Base-by-base conservation (phyloP, 1,140 invertebrate species). In the Patella vulgata region DNA sequence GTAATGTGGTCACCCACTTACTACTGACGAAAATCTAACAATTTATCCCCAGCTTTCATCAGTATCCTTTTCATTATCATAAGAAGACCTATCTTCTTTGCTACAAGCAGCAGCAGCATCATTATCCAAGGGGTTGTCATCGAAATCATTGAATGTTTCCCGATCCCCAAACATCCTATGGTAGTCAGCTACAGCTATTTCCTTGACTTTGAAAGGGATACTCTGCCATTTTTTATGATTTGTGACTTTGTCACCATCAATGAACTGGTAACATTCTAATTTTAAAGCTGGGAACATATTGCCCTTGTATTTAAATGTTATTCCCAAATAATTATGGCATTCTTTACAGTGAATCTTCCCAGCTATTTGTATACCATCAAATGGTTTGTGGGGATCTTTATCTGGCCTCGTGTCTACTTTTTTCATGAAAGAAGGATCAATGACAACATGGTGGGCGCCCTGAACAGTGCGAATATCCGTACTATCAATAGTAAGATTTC, bases 251-350 rank as follows among this genome's bases (percentile, higher is more conserved):
- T 14, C 33, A 36, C 6, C 5, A 36, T 5, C 5, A 14, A 14
- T 36, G 6, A 36, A 36, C 14, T 36, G 33, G 14, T 8, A 36
- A 36, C 33, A 8, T 14, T 36, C 33, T 14, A 36, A 5, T 36
- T 14, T 36, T 8, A 36, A 5, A 36, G 33, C 33, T 36, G 33
- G 33, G 33, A 36, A 36, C 33, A 36, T 50, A n/a, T 51, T 39
- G 25, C 47, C 47, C 21, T 59, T 51, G 47, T 59, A 52, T 6
- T 12, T 39, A 1, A 59, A 48, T 1, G 51, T n/a, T 21, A 51
- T 39, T 6, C 58, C 58, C 11, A 59, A 40, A 14, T 21, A 25
- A 9, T 59, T 52, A 33, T 43, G 50, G 47, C 58, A 59, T n/a
- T 48, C 14, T 25, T 31, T 42, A 40, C 58, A 59, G 25, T 1